phyloP scores from a whole-genome alignment of 2,113 vertebrate genomes.

The Bujurquina vittata region DNA sequence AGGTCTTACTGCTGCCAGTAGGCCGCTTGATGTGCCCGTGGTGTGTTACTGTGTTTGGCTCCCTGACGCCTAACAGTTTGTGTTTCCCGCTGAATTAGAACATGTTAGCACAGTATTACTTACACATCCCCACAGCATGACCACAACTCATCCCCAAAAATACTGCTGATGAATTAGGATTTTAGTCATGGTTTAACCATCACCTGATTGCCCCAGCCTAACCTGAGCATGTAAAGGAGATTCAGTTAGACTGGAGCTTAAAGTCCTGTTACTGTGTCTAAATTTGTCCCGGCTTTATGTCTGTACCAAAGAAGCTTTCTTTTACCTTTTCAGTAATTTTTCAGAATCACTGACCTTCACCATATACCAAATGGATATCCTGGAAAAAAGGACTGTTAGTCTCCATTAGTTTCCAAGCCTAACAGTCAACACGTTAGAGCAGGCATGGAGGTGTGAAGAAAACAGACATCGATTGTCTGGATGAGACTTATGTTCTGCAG shows the following conservation, averaged over 20 bases:
- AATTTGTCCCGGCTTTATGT: constrained; percentile 1
- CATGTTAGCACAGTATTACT: constrained; percentile 62
- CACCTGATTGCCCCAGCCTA: constrained; percentile 7
- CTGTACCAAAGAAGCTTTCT: background rate
- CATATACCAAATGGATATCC: constrained; percentile 20
- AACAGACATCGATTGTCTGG: constrained; percentile 43
- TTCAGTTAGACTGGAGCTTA: constrained; percentile 5
- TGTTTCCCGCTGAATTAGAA: constrained; percentile 68
- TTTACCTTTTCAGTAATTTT: constrained; percentile 14
- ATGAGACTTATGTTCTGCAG: constrained; percentile 21
- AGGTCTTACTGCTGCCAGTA: constrained; percentile 42
- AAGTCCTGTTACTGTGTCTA: background rate
- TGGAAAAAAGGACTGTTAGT: background rate
- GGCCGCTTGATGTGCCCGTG: constrained; percentile 34
- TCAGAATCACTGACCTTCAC: constrained; percentile 25
- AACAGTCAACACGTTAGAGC: constrained; percentile 21
- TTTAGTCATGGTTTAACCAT: constrained; percentile 39
- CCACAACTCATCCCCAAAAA: constrained; percentile 18
- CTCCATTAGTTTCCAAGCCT: constrained; percentile 12
- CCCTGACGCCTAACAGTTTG: constrained; percentile 51
- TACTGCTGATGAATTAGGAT: constrained; percentile 39
- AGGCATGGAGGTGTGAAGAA: constrained; percentile 10
- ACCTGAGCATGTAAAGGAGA: constrained; percentile 13
- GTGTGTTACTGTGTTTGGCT: constrained; percentile 51
- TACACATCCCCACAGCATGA: constrained; percentile 45